Conservation (phyloP, 2,797 vertebrate genomes). For the Pyrrhura leucotis region DNA sequence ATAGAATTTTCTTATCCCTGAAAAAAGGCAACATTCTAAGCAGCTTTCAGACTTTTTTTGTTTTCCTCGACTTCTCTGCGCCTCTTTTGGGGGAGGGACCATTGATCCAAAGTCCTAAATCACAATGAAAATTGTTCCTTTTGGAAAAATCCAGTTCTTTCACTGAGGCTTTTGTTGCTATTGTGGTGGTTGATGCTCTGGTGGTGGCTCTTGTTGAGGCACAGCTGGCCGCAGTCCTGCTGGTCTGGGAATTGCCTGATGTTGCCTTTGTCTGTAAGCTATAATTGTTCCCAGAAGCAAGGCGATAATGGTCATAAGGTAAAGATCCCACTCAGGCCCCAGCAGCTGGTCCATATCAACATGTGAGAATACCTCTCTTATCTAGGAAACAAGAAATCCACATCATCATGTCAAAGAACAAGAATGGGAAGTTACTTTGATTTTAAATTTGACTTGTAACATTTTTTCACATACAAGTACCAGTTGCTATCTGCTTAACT, state of each 20-base stretch:
- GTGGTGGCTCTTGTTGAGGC: slow-evolving; percentile 73
- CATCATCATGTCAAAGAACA: not conserved
- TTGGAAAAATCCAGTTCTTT: slow-evolving; percentile 65
- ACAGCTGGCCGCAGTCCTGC: slow-evolving; percentile 75
- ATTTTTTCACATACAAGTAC: not conserved
- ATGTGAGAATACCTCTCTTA: slow-evolving; percentile 87
- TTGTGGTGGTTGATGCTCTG: slow-evolving; percentile 75
- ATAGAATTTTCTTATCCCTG: slow-evolving; percentile 80
- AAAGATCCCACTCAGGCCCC: slow-evolving; percentile 98
- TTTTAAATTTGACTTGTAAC: not conserved
- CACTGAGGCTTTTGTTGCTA: slow-evolving; percentile 56
- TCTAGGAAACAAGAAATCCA: slow-evolving; percentile 73
- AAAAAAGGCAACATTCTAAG: slow-evolving; percentile 81
- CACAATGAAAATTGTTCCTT: slow-evolving; percentile 61
- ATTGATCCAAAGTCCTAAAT: slow-evolving; percentile 58
- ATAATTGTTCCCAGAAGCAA: slow-evolving; percentile 94
- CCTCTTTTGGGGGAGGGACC: slow-evolving; percentile 68
- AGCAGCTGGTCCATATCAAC: slow-evolving; percentile 96
- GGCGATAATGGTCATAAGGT: slow-evolving; percentile 98
- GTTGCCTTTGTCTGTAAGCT: slow-evolving; percentile 96
- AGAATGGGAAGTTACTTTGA: not conserved
- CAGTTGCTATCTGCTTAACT: not conserved
- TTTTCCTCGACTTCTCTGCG: slow-evolving; percentile 27
- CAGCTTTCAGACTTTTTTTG: slow-evolving; percentile 71
- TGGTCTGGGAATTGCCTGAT: slow-evolving; percentile 85